A percentile compares a stretch with the other conserved stretches of the same genome.
Evolutionary conservation across 2,888 invertebrate species (phyloP).

Genomic region (Andrena bicolor): DNA sequence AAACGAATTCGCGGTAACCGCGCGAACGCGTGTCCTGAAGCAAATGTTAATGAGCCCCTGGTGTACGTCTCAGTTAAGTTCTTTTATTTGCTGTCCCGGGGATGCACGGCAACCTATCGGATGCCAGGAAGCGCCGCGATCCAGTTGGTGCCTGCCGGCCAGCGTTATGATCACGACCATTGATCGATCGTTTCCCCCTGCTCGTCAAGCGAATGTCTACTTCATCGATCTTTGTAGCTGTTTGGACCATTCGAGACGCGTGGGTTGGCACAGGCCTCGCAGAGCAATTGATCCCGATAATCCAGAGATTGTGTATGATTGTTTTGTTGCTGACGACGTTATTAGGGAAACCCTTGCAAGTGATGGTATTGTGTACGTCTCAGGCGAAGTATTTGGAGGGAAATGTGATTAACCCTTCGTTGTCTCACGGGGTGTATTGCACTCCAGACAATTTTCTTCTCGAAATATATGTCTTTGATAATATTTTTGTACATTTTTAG

Average conservation of each 20-base stretch:
- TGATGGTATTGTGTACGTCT: background rate
- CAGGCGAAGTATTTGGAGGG: too few relatives aligned
- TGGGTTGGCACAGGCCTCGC: background rate
- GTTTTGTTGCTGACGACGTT: background rate
- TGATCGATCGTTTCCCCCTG: conserved; percentile 28
- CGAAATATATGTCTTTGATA: too few relatives aligned
- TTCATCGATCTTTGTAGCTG: conserved; percentile 38
- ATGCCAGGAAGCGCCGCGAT: background rate
- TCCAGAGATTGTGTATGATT: background rate
- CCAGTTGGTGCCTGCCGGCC: background rate
- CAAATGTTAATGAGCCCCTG: conserved; percentile 48
- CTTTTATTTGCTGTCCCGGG: conserved; percentile 10
- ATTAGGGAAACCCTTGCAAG: background rate
- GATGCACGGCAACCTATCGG: background rate
- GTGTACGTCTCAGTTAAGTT: conserved; percentile 38
- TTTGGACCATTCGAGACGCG: background rate
- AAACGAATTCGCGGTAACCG: conserved; percentile 43
- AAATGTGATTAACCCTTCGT: too few relatives aligned
- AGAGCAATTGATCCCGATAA: background rate
- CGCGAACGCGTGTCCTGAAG: conserved; percentile 31
- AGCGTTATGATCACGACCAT: conserved; percentile 9
- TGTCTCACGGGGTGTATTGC: too few relatives aligned
- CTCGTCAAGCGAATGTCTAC: background rate
- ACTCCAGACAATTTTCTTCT: too few relatives aligned
- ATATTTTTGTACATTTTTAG: too few relatives aligned